Evolutionary conservation across 37 sponge, comb jelly and placozoan species (phyloP).

Genomic region (Diacarnus erythraeanus): DNA sequence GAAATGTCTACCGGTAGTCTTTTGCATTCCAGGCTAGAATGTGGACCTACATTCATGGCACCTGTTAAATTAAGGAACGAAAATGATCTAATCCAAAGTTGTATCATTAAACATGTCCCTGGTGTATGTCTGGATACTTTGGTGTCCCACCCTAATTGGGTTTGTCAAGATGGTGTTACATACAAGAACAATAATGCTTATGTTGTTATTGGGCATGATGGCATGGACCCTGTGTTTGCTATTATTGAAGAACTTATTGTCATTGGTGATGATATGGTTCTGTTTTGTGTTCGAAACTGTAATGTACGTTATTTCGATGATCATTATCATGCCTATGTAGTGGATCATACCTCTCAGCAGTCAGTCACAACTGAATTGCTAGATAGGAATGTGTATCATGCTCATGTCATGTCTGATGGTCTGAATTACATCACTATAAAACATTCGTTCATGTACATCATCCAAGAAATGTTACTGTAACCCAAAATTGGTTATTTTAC

Average conservation of each 20-base stretch:
- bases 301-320: constrained; percentile 32
- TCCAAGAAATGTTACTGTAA: too few relatives aligned
- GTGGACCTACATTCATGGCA: too few relatives aligned
- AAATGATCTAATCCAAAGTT: constrained; percentile 18
- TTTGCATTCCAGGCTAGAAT: too few relatives aligned
- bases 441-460: too few relatives aligned
- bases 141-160: constrained; percentile 30
- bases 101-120: constrained; percentile 15
- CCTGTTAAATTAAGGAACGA: not conserved
- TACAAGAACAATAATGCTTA: constrained; percentile 26
- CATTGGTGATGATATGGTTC: constrained; percentile 9
- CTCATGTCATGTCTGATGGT: too few relatives aligned
- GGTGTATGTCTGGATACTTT: not conserved
- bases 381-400: too few relatives aligned
- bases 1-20: too few relatives aligned
- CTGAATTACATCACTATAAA: too few relatives aligned
- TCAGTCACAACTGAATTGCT: too few relatives aligned
- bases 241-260: constrained; percentile 16
- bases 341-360: constrained; percentile 7
- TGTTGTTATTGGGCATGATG: constrained; percentile 30
- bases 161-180: constrained; percentile 5
- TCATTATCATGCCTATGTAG: constrained; percentile 53
- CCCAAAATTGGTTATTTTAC: too few relatives aligned
- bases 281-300: not conserved
- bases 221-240: constrained; percentile 31